Evolutionary conservation across 2,113 vertebrate species (phyloP).

Genomic region (Protobothrops mucrosquamatus): DNA sequence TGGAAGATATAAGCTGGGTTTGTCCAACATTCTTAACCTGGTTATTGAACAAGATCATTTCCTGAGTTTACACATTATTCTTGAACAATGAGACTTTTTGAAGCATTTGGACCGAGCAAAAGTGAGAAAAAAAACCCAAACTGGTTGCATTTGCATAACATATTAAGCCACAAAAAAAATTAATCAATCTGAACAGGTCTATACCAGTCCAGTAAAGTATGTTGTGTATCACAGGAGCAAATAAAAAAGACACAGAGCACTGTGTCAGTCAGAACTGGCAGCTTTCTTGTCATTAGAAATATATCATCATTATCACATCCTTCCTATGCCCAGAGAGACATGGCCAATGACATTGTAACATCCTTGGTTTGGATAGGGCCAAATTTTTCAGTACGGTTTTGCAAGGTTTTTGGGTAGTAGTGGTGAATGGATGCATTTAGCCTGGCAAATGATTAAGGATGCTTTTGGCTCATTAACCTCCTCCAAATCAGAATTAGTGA

Average conservation of each 20-base stretch:
- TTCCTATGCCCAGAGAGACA: not conserved
- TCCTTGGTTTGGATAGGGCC: not conserved
- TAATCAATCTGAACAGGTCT: not conserved
- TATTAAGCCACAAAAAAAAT: not conserved
- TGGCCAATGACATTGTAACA: not conserved
- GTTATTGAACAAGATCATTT: not conserved
- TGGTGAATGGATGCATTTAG: not conserved
- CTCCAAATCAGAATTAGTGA: not conserved
- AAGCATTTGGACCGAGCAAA: not conserved
- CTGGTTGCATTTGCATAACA: not conserved
- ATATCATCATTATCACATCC: not conserved
- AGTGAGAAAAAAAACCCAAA: not conserved
- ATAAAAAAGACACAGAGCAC: not conserved
- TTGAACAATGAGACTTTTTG: not conserved
- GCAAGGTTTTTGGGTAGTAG: not conserved
- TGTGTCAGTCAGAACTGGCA: not conserved
- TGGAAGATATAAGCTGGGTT: not conserved
- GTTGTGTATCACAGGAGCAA: not conserved
- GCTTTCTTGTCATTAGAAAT: not conserved
- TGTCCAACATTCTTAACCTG: not conserved
- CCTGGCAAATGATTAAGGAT: not conserved
- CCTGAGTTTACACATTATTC: not conserved
- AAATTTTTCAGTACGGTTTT: not conserved
- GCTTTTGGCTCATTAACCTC: not conserved
- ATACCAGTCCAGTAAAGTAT: not conserved